Evolutionary conservation across 2,888 invertebrate genomes (phyloP), one percentile per base, ranked within the genome.

Genomic region (Diarsia mendica): DNA sequence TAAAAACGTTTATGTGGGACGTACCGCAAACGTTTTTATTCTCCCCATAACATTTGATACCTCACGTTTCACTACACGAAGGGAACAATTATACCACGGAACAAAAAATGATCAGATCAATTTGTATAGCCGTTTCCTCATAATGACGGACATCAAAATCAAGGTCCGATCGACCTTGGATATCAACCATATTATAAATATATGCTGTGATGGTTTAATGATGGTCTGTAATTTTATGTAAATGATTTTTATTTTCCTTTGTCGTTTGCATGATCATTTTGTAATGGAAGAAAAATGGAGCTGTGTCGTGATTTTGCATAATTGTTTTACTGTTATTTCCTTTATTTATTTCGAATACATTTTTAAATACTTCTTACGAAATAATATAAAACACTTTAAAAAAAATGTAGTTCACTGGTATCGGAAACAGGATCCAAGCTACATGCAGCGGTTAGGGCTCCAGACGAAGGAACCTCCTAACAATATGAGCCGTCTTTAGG

Each of bases 41-140:
- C 20, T 28, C 4, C 70, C 23, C 69, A 64, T 79, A 60, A 67
- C 51, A 68, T 55, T 79, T 75, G 39, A 81, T 66, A 10, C n/a
- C 39, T 71, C 68, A 70, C 75, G 67, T 67, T 53, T 75, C 67
- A 76, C 64, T 71, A 51, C 49, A 72, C 70, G 66, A 76, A 79
- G 68, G 72, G 75, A 74, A 73, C 77, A 76, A 78, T 80, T 84
- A 86, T 49, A 63, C 75, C 67, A 58, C 63, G n/a, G 78, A 69
- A 84, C 87, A 67, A 84, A 84, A 80, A 82, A 63, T 49, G 60
- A 83, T 79, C 72, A 77, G 78, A 80, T 79, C 81, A 73, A 80
- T 82, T 82, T 80, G 75, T 79, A 75, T 53, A 63, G 75, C 58
- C 60, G 83, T 83, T 90, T 89, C 90, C 88, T 89, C 63, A 82